Evolutionary conservation across 2,888 invertebrate species (phyloP).

Genomic region (Cryptus viduatorius): DNA sequence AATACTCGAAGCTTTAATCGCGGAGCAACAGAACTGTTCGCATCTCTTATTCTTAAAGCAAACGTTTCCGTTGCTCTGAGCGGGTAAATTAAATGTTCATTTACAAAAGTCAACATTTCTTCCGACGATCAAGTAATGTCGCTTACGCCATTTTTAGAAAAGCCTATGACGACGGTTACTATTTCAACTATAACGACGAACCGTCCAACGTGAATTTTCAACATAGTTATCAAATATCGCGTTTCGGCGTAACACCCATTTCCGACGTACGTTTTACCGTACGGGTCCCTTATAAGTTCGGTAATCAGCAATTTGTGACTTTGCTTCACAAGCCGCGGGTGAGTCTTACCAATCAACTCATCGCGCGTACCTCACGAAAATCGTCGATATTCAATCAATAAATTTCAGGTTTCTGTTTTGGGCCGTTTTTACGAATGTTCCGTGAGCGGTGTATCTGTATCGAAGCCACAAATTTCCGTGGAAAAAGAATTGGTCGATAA

Average conservation of each 20-base stretch:
- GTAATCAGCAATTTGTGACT: slow-evolving; percentile 62
- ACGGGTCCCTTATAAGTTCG: slow-evolving; percentile 70
- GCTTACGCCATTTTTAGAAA: slow-evolving; percentile 67
- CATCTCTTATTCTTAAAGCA: slow-evolving; percentile 68
- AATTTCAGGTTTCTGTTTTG: slow-evolving; percentile 69
- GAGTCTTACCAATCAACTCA: slow-evolving; percentile 11
- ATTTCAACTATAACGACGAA: slow-evolving; percentile 62
- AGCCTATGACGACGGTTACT: slow-evolving; percentile 74
- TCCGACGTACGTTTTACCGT: slow-evolving; percentile 69
- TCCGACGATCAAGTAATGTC: not conserved
- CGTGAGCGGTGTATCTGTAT: slow-evolving; percentile 47
- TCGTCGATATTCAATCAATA: slow-evolving; percentile 2
- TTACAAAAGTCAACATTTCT: not conserved
- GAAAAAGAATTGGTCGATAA: not conserved
- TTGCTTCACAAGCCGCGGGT: slow-evolving; percentile 72
- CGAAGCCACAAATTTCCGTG: slow-evolving; percentile 6
- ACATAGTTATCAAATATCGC: slow-evolving; percentile 76
- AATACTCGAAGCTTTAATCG: slow-evolving; percentile 73
- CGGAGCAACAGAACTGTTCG: slow-evolving; percentile 59
- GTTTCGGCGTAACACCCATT: slow-evolving; percentile 75
- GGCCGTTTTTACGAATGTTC: slow-evolving; percentile 72
- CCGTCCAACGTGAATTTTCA: slow-evolving; percentile 73
- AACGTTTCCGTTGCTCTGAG: slow-evolving; percentile 72
- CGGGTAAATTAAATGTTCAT: slow-evolving; percentile 71
- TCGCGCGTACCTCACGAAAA: not conserved